Conservation (phyloP, 2,888 invertebrate species). For the Scaptomyza parva region DNA sequence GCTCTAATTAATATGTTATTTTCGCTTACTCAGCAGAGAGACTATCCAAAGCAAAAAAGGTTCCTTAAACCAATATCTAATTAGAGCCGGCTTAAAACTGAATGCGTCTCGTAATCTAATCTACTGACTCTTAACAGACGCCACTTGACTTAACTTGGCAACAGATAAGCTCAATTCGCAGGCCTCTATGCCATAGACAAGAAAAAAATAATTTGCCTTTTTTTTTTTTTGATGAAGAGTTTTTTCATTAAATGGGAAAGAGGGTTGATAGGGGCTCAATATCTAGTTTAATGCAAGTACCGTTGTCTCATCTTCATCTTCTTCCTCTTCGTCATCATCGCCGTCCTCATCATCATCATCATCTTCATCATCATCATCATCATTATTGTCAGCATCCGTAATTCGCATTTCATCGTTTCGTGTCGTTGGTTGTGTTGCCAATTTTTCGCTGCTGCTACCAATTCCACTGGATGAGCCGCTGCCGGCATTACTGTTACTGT, state of each 20-base stretch:
- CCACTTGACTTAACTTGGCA: background rate
- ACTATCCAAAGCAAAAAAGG: background rate
- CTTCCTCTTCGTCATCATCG: slow-evolving; percentile 45
- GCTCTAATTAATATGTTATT: background rate
- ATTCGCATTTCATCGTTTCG: slow-evolving; percentile 39
- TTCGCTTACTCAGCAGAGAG: background rate
- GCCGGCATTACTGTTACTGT: slow-evolving; percentile 18
- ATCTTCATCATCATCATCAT: slow-evolving; percentile 41
- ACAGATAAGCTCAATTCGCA: slow-evolving; percentile 4
- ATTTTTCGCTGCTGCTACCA: slow-evolving; percentile 49
- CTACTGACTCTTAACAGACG: background rate
- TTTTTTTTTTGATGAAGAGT: slow-evolving; percentile 32
- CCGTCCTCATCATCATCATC: slow-evolving; percentile 50
- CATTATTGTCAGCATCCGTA: slow-evolving; percentile 26
- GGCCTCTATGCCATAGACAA: slow-evolving; percentile 41
- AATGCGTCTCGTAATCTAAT: background rate
- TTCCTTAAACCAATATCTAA: background rate
- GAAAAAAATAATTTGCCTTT: slow-evolving; percentile 58
- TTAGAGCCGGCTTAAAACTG: slow-evolving; percentile 1
- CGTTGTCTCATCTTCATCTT: slow-evolving; percentile 70
- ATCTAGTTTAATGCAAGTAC: slow-evolving; percentile 55
- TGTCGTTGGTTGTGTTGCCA: slow-evolving; percentile 28
- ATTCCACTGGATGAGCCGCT: slow-evolving; percentile 40
- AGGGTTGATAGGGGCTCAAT: slow-evolving; percentile 12
- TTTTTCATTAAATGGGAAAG: slow-evolving; percentile 40